phyloP scores from a whole-genome alignment of 2,797 vertebrate genomes.

The Pempheris klunzingeri region DNA sequence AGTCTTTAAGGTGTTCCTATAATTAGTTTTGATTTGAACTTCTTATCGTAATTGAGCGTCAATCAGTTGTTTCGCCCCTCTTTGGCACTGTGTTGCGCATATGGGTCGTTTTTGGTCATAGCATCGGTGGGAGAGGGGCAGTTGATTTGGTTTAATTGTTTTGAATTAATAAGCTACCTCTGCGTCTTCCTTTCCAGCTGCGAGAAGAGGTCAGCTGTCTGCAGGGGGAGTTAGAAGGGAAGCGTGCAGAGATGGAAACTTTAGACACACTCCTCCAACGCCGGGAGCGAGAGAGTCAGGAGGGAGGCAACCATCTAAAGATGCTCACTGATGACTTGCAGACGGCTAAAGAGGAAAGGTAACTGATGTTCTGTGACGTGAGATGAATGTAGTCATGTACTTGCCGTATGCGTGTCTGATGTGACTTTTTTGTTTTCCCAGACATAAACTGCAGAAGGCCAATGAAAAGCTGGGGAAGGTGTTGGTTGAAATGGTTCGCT shows the following conservation, averaged over 20 bases:
- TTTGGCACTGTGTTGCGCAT: background rate
- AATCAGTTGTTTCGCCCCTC: background rate
- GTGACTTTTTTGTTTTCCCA: slow-evolving; percentile 54
- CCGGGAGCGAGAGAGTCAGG: slow-evolving; percentile 89
- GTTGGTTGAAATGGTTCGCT: slow-evolving; percentile 87
- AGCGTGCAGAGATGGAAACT: slow-evolving; percentile 87
- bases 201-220: slow-evolving; percentile 86
- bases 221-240: slow-evolving; percentile 85
- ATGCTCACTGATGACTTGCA: slow-evolving; percentile 90
- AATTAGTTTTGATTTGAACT: slow-evolving; percentile 4
- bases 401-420: background rate
- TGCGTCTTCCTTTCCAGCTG: slow-evolving; percentile 79
- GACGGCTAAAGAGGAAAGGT: slow-evolving; percentile 87
- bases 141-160: background rate
- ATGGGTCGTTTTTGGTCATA: background rate
- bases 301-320: slow-evolving; percentile 88
- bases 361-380: slow-evolving; percentile 34
- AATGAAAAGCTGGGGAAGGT: slow-evolving; percentile 88
- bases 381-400: too few relatives aligned
- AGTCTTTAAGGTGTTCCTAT: background rate
- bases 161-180: background rate
- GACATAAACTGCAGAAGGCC: slow-evolving; percentile 84
- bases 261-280: slow-evolving; percentile 88
- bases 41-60: background rate
- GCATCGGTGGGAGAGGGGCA: background rate